phyloP scores from a whole-genome alignment of 1,140 invertebrate species.

The Papilio polyxenes region DNA sequence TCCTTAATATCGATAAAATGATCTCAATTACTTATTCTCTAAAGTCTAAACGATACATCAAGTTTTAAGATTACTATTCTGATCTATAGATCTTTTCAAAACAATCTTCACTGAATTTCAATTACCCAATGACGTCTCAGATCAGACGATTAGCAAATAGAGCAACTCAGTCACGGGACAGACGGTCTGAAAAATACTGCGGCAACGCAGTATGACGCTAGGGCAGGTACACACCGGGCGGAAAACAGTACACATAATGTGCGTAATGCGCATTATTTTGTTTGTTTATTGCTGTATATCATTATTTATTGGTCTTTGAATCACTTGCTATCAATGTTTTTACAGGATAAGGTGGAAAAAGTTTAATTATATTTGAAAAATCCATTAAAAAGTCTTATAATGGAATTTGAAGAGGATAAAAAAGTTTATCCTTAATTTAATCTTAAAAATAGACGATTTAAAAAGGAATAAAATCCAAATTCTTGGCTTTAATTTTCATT shows the following conservation, averaged over 20 bases:
- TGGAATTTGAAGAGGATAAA: too few relatives aligned
- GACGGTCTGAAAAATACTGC: background rate
- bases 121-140: too few relatives aligned
- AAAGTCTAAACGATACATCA: too few relatives aligned
- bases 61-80: too few relatives aligned
- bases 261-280: background rate
- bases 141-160: background rate
- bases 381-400: too few relatives aligned
- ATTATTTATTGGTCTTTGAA: background rate
- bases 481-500: background rate
- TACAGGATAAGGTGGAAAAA: background rate
- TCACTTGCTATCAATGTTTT: background rate
- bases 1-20: too few relatives aligned
- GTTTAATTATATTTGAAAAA: background rate
- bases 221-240: background rate
- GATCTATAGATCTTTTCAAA: too few relatives aligned
- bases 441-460: too few relatives aligned
- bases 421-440: too few relatives aligned
- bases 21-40: too few relatives aligned
- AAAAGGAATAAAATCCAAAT: too few relatives aligned
- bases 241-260: background rate
- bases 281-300: background rate
- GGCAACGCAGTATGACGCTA: conserved; percentile 9
- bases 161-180: background rate
- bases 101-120: too few relatives aligned